These are phyloP conservation scores for Amphiprion ocellaris DNA, from an alignment of 2,113 vertebrate species.

Conservation along the genomic window DNA sequence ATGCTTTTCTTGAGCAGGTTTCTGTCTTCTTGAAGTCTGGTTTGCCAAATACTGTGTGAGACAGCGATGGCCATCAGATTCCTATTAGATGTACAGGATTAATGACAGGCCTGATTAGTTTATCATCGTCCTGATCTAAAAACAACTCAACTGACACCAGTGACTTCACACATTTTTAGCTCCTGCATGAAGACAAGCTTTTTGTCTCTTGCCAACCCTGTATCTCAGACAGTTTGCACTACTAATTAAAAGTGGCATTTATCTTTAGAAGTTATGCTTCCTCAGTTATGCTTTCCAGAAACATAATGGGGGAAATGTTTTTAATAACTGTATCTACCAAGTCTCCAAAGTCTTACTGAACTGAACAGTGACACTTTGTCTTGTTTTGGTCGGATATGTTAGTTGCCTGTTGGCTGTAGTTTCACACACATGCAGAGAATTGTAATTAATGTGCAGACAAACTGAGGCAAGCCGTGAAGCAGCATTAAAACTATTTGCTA, in stretches of 20 bases:
- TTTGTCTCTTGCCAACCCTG: not conserved
- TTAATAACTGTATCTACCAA: not conserved
- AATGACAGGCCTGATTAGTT: not conserved
- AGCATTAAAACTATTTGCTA: too few species aligned
- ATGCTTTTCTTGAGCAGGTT: too few species aligned
- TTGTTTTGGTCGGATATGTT: too few species aligned
- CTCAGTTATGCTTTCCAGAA: not conserved
- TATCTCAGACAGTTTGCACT: not conserved
- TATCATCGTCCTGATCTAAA: not conserved
- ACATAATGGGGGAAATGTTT: not conserved
- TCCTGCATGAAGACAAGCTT: not conserved
- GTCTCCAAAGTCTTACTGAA: too few species aligned
- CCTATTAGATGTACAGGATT: not conserved
- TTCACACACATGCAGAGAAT: too few species aligned
- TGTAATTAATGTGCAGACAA: too few species aligned
- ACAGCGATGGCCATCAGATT: not conserved
- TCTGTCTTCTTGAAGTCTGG: not conserved
- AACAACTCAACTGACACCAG: not conserved
- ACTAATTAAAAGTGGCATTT: not conserved
- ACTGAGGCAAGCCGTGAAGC: too few species aligned
- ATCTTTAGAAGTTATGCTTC: not conserved
- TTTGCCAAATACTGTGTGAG: not conserved
- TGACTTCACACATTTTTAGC: not conserved
- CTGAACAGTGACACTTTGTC: too few species aligned
- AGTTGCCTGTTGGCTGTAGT: too few species aligned